phyloP scores from a whole-genome alignment of 2,113 vertebrate genomes.

The Ophiodon elongatus region DNA sequence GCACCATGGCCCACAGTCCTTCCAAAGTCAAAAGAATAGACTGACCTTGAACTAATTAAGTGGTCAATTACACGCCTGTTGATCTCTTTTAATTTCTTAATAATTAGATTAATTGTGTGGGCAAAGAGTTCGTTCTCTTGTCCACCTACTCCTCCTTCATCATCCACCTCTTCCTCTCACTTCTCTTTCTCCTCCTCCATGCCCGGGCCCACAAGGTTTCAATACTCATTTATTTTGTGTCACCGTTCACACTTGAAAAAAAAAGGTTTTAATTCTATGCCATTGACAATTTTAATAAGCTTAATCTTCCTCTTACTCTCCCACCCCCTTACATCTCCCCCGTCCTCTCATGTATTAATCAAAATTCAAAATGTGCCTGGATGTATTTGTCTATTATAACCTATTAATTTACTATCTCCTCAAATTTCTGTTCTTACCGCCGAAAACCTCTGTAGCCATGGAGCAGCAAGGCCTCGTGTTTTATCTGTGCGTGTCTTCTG shows the following conservation, averaged over 20 bases:
- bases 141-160: constrained; percentile 75
- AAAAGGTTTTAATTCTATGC: constrained; percentile 56
- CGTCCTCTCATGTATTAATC: constrained; percentile 55
- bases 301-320: constrained; percentile 51
- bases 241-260: constrained; percentile 47
- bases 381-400: constrained; percentile 51
- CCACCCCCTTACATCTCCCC: constrained; percentile 53
- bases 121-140: constrained; percentile 73
- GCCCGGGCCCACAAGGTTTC: constrained; percentile 46
- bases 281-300: constrained; percentile 65
- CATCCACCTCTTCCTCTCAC: constrained; percentile 45
- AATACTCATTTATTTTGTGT: constrained; percentile 67
- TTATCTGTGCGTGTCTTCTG: constrained; percentile 46
- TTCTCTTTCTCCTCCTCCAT: constrained; percentile 50
- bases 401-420: constrained; percentile 24
- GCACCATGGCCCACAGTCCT: not conserved
- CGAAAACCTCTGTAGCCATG: constrained; percentile 26
- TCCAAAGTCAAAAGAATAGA: constrained; percentile 73
- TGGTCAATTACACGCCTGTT: constrained; percentile 85
- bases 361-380: constrained; percentile 45
- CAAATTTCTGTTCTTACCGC: constrained; percentile 22
- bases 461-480: constrained; percentile 37
- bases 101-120: constrained; percentile 83
- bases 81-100: constrained; percentile 82
- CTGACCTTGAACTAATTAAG: constrained; percentile 84